Conservation (phyloP, 35 echinoderm and acorn worm genomes). For the Anneissia japonica region DNA sequence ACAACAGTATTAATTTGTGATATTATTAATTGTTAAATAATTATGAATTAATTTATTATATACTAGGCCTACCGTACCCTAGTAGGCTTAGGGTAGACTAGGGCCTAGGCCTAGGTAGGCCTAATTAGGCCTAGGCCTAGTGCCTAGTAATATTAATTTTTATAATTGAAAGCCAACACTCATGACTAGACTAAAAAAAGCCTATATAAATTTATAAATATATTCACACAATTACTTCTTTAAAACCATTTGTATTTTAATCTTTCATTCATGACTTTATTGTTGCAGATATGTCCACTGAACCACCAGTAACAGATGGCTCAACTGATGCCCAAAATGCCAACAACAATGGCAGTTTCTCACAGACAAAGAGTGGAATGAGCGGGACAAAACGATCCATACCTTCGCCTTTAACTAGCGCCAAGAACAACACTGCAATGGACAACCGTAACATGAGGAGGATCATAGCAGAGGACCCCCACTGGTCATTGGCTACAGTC, state of each 20-base stretch:
- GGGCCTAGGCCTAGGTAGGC: not conserved
- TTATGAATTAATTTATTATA: too few relatives aligned
- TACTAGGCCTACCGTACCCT: too few relatives aligned
- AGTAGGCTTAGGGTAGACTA: too few relatives aligned
- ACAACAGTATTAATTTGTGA: too few relatives aligned
- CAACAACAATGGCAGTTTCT: conserved; percentile 48
- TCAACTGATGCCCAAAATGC: conserved; percentile 27
- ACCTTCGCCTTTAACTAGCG: conserved; percentile 86
- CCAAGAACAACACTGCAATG: conserved; percentile 78
- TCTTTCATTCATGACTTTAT: too few relatives aligned
- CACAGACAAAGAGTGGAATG: conserved; percentile 16
- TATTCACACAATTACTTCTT: too few relatives aligned
- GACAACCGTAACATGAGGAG: conserved; percentile 88
- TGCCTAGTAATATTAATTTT: too few relatives aligned
- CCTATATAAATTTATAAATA: too few relatives aligned
- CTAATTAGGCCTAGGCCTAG: not conserved
- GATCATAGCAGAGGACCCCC: conserved; percentile 94
- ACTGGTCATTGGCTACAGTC: conserved; percentile 96
- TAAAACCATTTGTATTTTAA: too few relatives aligned
- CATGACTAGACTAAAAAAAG: too few relatives aligned
- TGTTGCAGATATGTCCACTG: not conserved
- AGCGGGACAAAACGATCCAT: conserved; percentile 34
- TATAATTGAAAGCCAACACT: too few relatives aligned
- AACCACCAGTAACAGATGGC: conserved; percentile 2
- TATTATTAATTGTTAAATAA: too few relatives aligned